Base-by-base conservation (phyloP, 2,888 invertebrate genomes). In the Drosophila glabriapex region DNA sequence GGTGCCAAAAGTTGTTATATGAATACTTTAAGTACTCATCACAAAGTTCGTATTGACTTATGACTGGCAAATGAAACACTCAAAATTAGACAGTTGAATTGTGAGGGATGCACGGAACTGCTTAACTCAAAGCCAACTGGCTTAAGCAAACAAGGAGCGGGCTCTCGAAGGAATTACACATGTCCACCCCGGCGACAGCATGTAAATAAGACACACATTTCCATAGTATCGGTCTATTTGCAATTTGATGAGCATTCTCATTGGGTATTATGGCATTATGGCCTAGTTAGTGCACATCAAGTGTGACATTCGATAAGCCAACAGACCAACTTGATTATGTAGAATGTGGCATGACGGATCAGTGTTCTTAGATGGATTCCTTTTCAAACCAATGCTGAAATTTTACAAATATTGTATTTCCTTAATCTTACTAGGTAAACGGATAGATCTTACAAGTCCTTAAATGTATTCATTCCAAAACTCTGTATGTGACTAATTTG, bases 1-100 rank as follows among this genome's bases (percentile, higher is more conserved):
- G 62, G 55, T 67, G 75, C 28, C 39, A 49, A 54, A 66, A 68
- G 66, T 66, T 68, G 33, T 62, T 55, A 12, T 4, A 19, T 33
- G 64, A 53, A 64, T 35, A 55, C 50, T 74, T 69, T 43, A 68
- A 58, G 39, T 37, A 41, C 49, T 41, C 53, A 49, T 14, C 53
- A 59, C 43, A 70, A 71, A 70, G 52, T 70, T 71, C 43, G 28
- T 29, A 52, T 28, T 43, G 43, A 68, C 56, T 43, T 59, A 6
- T 52, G 54, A 22, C 52, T 49, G 35, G 50, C 75, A 74, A 73
- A 68, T 68, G 56, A 73, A 74, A 56, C 73, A 53, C 56, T 68
- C 61, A 56, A 14, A 49, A 29, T 35, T 41, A 49, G 39, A 54
- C 54, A 63, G 46, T 64, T 64, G 46, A 60, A 31, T 53, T 58